Evolutionary conservation across 2,888 invertebrate genomes (phyloP), one percentile per base, ranked within the genome.

Genomic region (Phyllotreta striolata): DNA sequence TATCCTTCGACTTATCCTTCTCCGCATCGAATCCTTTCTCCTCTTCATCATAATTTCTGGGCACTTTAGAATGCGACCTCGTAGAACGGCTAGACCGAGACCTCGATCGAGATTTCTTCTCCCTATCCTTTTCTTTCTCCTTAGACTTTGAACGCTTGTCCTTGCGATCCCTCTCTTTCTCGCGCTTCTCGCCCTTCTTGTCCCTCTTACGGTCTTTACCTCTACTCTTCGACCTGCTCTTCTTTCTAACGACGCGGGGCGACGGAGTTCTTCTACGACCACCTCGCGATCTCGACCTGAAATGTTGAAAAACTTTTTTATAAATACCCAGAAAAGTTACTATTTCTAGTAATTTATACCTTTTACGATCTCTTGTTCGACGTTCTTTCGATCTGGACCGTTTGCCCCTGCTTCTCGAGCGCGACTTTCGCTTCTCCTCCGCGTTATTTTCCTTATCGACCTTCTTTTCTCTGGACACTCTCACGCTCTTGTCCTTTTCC

Each of bases 331-430:
- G 41, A 40, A 40, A 40, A n/a, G 10, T 1, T 4, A 3, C 9
- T 40, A 37, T n/a, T 10, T 3, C 38, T 38, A n/a, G n/a, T n/a
- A n/a, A n/a, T n/a, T n/a, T n/a, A n/a, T n/a, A 57, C 56, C 57
- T 70, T 62, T 74, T 77, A 49, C 80, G 76, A 8, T 82, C 81
- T 40, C 81, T 77, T 5, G 80, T 73, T n/a, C 85, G 88, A 34
- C 85, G 82, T 40, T 87, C 86, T 51, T 87, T 81, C 0, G 87
- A 88, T 52, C 85, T 81, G 6, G 87, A 85, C 38, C 86, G 78
- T 39, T 82, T 79, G 77, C 88, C 86, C 56, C 85, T 83, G 39
- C 88, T 88, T 1, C 88, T 83, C 0, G 90, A 85, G 55, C 83
- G 82, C 7, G 84, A 84, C 61, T 66, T 67, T 7, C 67, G 63